Base-by-base conservation (phyloP, 2,888 invertebrate genomes). In the Orthosia gracilis region DNA sequence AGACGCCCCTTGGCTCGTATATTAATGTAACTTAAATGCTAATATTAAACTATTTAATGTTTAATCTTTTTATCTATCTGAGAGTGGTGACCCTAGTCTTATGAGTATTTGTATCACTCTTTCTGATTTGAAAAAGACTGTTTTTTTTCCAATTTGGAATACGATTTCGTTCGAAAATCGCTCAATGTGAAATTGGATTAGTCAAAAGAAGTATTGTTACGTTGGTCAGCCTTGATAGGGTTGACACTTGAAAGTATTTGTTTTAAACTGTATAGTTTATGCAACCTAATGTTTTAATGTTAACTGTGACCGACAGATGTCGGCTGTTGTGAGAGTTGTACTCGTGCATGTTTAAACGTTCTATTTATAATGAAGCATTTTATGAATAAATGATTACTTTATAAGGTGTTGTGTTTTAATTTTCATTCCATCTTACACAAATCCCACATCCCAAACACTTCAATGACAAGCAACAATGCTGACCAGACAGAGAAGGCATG, bases 361-460 rank as follows among this genome's bases (percentile, higher is more conserved):
- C 90, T 94, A 95, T 96, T 96, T 96, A 96, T 94, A 95, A 93
- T 91, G 91, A 95, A 91, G 93, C 94, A 95, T 95, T 95, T 94
- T 92, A 93, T 92, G 92, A 95, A 95, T 94, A 94, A 94, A 94
- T 86, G 85, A 91, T 91, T 91, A 91, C 87, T 89, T 84, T 87
- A 87, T 81, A 85, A 57, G 76, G 18, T 67, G 69, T 73, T 59
- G 70, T 67, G 77, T 85, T 84, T 71, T 78, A 15, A 21, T 17
- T 45, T 71, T 78, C 15, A 21, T 17, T 45, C 11, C 15, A 7
- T 9, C 23, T 40, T 40, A 40, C 7, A 40, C 40, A 9, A 7
- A 40, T 9, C 40, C 40, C 9, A 31, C 31, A 31, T 31, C 4
- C 31, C 31, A 31, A 31, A 31, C 31, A 31, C 31, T 31, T 40